Evolutionary conservation across 2,888 invertebrate species (phyloP), one percentile per base, ranked within the genome.

Genomic region (Nycteola revayana): DNA sequence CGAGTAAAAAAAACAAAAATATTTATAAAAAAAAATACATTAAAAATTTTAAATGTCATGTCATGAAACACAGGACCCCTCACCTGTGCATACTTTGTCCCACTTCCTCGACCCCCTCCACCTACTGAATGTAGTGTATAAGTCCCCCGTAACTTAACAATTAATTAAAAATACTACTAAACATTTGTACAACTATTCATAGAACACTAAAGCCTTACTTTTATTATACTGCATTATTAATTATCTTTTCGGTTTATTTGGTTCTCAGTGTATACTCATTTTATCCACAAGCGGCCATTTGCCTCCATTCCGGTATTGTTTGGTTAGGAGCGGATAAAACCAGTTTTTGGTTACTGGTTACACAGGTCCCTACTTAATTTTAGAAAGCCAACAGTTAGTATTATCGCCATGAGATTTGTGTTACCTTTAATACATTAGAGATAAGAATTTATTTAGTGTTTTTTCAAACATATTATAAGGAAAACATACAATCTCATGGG

Each of bases 301-400:
- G 45, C 51, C 49, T 56, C 49, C 48, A 46, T 63, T 61, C 55
- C 48, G 35, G 51, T 48, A 45, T 36, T 65, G 65, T 68, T 67
- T 68, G 59, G 45, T 65, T 66, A 68, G 65, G 66, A 64, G 55
- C 63, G 42, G 66, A 63, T 67, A 65, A 58, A 55, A 60, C 43
- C 55, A 49, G 55, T 59, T 63, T 56, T 53, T 47, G 49, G n/a
- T n/a, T n/a, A n/a, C 46, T 52, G 51, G 60, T 56, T 59, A 50
- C 60, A 55, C 55, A 59, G 60, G 55, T 47, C 26, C 26, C 48
- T 49, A 37, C 58, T 60, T 63, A 40, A 51, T 60, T 61, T 60
- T 45, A 57, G 55, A 53, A 36, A 54, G 49, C 45, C 48, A 54
- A 60, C 58, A 60, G 23, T 39, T 42, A 18, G 47, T 33, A 40